Evolutionary conservation across 2,797 vertebrate genomes (phyloP).

Genomic region (Galagoides demidoff): DNA sequence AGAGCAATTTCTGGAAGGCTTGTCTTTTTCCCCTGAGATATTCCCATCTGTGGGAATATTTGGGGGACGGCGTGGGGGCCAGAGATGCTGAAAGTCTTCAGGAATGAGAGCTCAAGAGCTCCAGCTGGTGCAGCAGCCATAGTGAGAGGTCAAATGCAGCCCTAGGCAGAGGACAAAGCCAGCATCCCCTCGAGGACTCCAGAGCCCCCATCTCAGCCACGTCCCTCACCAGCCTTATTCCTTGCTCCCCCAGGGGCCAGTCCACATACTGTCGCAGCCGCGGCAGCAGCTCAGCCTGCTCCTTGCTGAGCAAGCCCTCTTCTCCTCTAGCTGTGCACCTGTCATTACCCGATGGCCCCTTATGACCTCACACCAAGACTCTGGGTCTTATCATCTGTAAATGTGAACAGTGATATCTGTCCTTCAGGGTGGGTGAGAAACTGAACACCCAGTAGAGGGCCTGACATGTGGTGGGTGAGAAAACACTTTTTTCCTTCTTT

Average conservation of each 20-base stretch:
- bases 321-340: neutral
- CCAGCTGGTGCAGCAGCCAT: neutral
- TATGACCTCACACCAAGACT: neutral
- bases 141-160: neutral
- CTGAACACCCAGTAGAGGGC: neutral
- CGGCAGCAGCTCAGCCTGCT: neutral
- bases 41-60: neutral
- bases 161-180: neutral
- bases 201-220: rapidly evolving
- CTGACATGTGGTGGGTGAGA: neutral
- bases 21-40: neutral
- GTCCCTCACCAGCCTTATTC: neutral
- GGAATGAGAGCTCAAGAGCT: neutral
- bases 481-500: neutral
- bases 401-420: neutral
- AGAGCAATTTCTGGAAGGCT: slow-evolving; percentile 1
- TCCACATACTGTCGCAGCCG: neutral
- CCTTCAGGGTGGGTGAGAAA: neutral
- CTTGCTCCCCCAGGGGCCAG: rapidly evolving
- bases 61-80: too few species aligned
- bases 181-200: neutral
- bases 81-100: neutral
- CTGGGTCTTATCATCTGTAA: neutral
- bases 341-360: neutral
- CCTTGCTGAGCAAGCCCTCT: neutral